phyloP scores from a whole-genome alignment of 1,140 invertebrate species.

The Sminthurinus signatus region DNA sequence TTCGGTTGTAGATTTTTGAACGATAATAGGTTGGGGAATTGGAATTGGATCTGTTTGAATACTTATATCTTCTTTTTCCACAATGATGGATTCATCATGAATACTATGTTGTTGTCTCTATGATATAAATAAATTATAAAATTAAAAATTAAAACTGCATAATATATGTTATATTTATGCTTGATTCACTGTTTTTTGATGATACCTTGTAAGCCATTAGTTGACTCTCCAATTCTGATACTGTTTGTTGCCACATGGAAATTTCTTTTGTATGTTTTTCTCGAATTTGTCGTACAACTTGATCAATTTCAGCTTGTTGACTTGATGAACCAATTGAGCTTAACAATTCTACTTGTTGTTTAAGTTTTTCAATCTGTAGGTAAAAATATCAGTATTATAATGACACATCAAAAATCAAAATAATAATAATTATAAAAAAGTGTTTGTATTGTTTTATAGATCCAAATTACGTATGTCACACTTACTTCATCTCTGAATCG shows the following conservation, averaged over 20 bases:
- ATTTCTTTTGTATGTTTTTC: slow-evolving; percentile 32
- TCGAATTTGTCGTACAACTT: slow-evolving; percentile 28
- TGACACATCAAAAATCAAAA: not conserved
- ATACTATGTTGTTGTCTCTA: slow-evolving; percentile 20
- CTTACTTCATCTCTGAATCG: too few species aligned
- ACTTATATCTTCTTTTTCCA: not conserved
- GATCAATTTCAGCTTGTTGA: slow-evolving; percentile 27
- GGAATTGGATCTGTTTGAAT: slow-evolving; percentile 12
- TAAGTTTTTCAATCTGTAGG: slow-evolving; percentile 22
- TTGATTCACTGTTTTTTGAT: too few species aligned
- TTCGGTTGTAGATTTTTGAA: not conserved
- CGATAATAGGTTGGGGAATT: too few species aligned
- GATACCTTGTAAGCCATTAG: too few species aligned
- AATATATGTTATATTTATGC: too few species aligned
- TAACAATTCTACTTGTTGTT: slow-evolving; percentile 28
- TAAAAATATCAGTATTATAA: too few species aligned
- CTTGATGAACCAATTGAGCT: slow-evolving; percentile 28
- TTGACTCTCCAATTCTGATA: slow-evolving; percentile 26
- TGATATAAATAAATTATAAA: not conserved
- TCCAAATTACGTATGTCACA: too few species aligned
- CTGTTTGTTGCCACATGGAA: slow-evolving; percentile 13
- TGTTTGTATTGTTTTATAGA: too few species aligned
- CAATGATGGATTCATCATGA: slow-evolving; percentile 9
- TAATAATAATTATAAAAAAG: too few species aligned
- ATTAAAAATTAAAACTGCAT: too few species aligned